A percentile compares a stretch with the other conserved stretches of the same genome.
Conservation (phyloP, 2,888 invertebrate genomes). For the Chelonus formosanus region DNA sequence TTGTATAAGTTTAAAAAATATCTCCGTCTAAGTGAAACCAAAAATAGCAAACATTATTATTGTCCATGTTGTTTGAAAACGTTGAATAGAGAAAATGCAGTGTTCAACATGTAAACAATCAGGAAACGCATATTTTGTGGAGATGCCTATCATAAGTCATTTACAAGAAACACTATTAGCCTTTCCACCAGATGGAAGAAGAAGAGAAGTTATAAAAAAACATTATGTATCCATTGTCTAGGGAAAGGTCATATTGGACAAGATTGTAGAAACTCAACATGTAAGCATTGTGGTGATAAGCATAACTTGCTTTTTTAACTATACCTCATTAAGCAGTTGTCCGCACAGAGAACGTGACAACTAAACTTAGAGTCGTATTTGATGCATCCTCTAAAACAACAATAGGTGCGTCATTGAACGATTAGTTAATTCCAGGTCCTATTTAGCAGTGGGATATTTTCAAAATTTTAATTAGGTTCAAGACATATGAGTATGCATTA, state of each 20-base stretch:
- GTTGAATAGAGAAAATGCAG: background rate
- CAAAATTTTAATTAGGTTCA: slow-evolving; percentile 24
- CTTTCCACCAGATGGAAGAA: no score
- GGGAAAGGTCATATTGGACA: no score
- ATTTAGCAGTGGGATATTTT: slow-evolving; percentile 26
- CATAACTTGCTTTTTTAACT: no score
- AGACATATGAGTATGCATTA: slow-evolving; percentile 26
- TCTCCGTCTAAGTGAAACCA: slow-evolving; percentile 1
- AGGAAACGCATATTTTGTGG: slow-evolving; percentile 18
- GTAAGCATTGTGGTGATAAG: no score
- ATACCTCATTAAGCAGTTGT: no score
- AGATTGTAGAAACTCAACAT: no score
- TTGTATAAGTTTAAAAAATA: slow-evolving; percentile 25
- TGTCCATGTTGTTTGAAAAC: slow-evolving; percentile 17
- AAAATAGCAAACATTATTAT: slow-evolving; percentile 20
- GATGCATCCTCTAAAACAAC: slow-evolving; percentile 36
- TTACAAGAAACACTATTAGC: background rate
- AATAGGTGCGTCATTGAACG: slow-evolving; percentile 36
- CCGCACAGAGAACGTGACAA: slow-evolving; percentile 19
- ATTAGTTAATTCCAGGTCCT: slow-evolving; percentile 31
- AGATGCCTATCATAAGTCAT: slow-evolving; percentile 16
- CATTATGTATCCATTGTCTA: no score
- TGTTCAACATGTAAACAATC: slow-evolving; percentile 15
- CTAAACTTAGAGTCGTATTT: slow-evolving; percentile 38
- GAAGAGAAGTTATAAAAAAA: no score